Base-by-base conservation (phyloP, 2,797 vertebrate species). In the Vipera ursinii region DNA sequence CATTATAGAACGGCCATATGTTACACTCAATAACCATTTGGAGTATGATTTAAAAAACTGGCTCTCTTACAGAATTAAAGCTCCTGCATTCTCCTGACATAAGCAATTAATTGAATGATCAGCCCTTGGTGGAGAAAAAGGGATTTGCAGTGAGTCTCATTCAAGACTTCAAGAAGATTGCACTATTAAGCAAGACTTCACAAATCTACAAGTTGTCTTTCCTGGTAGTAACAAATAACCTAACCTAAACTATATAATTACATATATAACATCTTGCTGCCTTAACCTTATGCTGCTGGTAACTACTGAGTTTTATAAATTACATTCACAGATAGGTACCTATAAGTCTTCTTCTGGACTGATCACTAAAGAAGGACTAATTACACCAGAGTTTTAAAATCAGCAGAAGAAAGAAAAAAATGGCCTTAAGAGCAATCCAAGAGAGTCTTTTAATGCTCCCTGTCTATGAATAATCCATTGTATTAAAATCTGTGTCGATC, bases 201-300 rank as follows among this genome's bases (percentile, higher is more conserved):
- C 87, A 90, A 56, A 65, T 88, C 57, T 44, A 85, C 63, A 92
- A 88, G 57, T 90, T 22, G n/a, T 87, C 48, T 63, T 92, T 88
- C 89, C 55, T 82, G 85, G 85, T 93, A 92, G 87, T 65, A 78
- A 57, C 85, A 92, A 92, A 92, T 85, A 87, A 82, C 85, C 90
- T 88, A 90, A 93, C 57, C 89, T 59, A 90, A 92, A 93, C 91
- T 87, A 13, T 85, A 88, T 92, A 93, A 92, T 87, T 93, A 90
- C 91, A 90, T 90, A 85, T 55, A 90, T 82, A 90, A 87, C 85
- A 85, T 63, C 24, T 93, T 90, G 51, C 63, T 85, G 92, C 60
- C 88, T 92, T 92, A 93, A 93, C 48, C 32, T 65, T 55, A 88
- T 53, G 56, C 56, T 65, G 51, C 56, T 92, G 82, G 56, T 69